phyloP scores from a whole-genome alignment of 2,888 invertebrate genomes.

The Trissolcus brochymenae region DNA sequence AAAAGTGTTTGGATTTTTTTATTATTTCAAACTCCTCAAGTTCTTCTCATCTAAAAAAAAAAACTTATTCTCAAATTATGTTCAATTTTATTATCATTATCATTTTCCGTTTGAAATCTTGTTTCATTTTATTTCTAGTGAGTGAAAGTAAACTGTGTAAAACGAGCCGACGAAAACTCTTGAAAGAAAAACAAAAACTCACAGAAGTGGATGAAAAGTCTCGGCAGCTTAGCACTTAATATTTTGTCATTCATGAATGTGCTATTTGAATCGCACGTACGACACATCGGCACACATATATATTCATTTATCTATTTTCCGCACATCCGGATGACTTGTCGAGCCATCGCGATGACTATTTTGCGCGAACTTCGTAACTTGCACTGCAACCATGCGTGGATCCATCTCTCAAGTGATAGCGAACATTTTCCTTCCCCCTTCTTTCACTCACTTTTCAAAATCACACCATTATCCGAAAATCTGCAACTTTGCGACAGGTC shows the following conservation, averaged over 20 bases:
- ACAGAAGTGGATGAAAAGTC: constrained; percentile 16
- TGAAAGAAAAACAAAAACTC: too few species aligned
- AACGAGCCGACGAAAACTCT: too few species aligned
- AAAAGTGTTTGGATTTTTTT: too few species aligned
- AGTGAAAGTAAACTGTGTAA: too few species aligned
- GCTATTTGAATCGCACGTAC: constrained; percentile 48
- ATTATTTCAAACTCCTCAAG: too few species aligned
- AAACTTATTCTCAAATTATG: too few species aligned
- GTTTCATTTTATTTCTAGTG: too few species aligned
- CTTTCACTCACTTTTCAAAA: constrained; percentile 18
- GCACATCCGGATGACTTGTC: constrained; percentile 50
- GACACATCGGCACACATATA: constrained; percentile 33
- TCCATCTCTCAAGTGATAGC: constrained; percentile 5
- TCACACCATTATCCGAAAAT: constrained; percentile 27
- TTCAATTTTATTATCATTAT: too few species aligned
- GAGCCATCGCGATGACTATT: constrained; percentile 48
- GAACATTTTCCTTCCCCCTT: constrained; percentile 17
- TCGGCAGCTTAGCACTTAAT: constrained; percentile 13
- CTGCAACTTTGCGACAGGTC: constrained; percentile 2
- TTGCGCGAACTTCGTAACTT: constrained; percentile 33
- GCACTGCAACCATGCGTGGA: neutral
- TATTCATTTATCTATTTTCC: constrained; percentile 54
- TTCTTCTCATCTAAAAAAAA: too few species aligned
- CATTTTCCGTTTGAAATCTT: too few species aligned
- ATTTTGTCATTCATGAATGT: constrained; percentile 51